Base-by-base conservation (phyloP, 2,888 invertebrate genomes). In the Neoscelio sp. region DNA sequence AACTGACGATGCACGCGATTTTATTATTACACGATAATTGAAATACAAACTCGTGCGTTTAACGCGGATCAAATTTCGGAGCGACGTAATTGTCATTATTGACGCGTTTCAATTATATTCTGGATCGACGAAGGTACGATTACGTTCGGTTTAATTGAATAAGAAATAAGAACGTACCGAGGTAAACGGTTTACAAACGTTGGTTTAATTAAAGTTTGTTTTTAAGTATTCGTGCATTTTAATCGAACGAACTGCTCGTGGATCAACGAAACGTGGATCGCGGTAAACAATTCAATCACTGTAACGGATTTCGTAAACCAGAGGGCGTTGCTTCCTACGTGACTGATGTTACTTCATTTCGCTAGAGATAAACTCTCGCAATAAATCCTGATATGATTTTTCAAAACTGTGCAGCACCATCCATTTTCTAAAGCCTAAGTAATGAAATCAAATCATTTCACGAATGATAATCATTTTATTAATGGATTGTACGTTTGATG, bases 281-380 rank as follows among this genome's bases (percentile, higher is more conserved):
- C 20, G 60, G 44, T 46, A 44, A 60, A 60, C 38, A 38, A 15
- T 38, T 67, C 67, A 54, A 56, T 67, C 67, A 67, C 26, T 46
- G 5, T 67, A 46, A 56, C 42, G 54, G 44, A 46, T 67, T 67
- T 54, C 35, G 35, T 46, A 67, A 56, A 54, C 35, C 18, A 28
- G 44, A 54, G 33, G 67, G 67, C 67, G 67, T 54, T 46, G 20
- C 67, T 67, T 67, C 20, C 44, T 10, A 17, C 35, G n/a, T 67
- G 67, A 67, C 33, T 54, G 20, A 67, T 67, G 67, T 23, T 42
- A 17, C 46, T 54, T 33, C 30, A 15, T 38, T 38, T 38, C 13
- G 7, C 4, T 6, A 15, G 15, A 38, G 38, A 20, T 58, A 58
- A 42, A 42, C 15, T 44, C 18, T 18, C 44, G 30, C 10, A 26